phyloP scores from a whole-genome alignment of 2,888 invertebrate genomes.

The Aphodius granarius region DNA sequence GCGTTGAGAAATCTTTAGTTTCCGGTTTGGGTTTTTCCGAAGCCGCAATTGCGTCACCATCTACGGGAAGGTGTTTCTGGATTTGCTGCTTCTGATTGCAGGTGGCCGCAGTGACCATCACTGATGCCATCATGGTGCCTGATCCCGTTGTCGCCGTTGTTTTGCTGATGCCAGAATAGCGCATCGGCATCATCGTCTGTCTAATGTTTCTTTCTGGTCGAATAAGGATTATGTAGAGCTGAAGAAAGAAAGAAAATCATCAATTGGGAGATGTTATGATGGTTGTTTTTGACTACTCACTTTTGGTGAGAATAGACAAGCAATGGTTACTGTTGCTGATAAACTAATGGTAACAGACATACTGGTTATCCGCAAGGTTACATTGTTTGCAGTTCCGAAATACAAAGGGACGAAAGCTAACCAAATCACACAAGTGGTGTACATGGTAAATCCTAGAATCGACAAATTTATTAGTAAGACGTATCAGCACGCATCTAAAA shows the following conservation, averaged over 20 bases:
- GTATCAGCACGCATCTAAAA: neutral
- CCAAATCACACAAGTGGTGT: constrained; percentile 98
- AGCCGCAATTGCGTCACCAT: constrained; percentile 23
- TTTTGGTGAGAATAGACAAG: constrained; percentile 93
- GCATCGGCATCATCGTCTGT: constrained; percentile 81
- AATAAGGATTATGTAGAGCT: constrained; percentile 88
- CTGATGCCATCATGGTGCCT: constrained; percentile 69
- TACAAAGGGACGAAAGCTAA: constrained; percentile 96
- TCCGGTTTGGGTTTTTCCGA: constrained; percentile 37
- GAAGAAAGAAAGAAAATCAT: constrained; percentile 32
- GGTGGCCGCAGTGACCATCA: constrained; percentile 67
- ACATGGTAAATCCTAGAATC: constrained; percentile 91
- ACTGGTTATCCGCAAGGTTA: constrained; percentile 88
- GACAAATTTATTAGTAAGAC: neutral
- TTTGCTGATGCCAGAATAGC: constrained; percentile 65
- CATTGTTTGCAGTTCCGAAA: constrained; percentile 93
- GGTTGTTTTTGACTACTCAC: constrained; percentile 55
- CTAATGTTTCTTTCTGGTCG: constrained; percentile 88
- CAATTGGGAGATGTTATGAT: neutral
- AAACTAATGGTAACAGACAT: constrained; percentile 95
- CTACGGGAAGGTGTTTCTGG: constrained; percentile 61
- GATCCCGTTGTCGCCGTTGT: constrained; percentile 63
- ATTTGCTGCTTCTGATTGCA: constrained; percentile 69
- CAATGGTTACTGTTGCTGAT: constrained; percentile 90
- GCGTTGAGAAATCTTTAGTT: constrained; percentile 49